A percentile compares a stretch with the other conserved stretches of the same genome.
Evolutionary conservation across 1,140 invertebrate genomes (phyloP).

Genomic region (Xylocopa sonorina): DNA sequence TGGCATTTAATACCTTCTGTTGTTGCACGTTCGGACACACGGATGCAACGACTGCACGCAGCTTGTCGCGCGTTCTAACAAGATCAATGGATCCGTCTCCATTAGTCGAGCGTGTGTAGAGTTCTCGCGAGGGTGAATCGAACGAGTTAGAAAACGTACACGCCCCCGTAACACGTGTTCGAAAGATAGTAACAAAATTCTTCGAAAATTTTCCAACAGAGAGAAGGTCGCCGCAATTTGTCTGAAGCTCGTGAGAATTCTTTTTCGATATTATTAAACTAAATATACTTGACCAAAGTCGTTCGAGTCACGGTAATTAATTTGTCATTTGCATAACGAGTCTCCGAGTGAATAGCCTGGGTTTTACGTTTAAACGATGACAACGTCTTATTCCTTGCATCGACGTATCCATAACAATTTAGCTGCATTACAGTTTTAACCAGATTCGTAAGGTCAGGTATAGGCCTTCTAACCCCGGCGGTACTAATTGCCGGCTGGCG

Average conservation of each 20-base stretch:
- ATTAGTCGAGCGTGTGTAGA: constrained; percentile 51
- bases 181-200: background rate
- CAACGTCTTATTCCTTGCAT: background rate
- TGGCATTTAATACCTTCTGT: constrained; percentile 62
- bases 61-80: constrained; percentile 49
- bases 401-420: background rate
- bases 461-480: background rate
- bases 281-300: too few relatives aligned
- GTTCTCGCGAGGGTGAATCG: constrained; percentile 21
- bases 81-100: constrained; percentile 72
- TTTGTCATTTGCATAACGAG: too few relatives aligned
- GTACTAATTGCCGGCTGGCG: background rate
- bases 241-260: too few relatives aligned
- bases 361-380: background rate
- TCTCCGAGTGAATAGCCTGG: too few relatives aligned
- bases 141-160: background rate
- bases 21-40: constrained; percentile 43
- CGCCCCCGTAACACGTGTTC: background rate
- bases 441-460: background rate
- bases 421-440: background rate
- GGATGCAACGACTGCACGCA: constrained; percentile 45
- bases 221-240: too few relatives aligned
- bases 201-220: too few relatives aligned
- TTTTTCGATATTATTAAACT: too few relatives aligned
- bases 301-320: too few relatives aligned